These are phyloP conservation scores for Carduelis carduelis DNA, from an alignment of 2,797 vertebrate genomes.

Conservation along the genomic window DNA sequence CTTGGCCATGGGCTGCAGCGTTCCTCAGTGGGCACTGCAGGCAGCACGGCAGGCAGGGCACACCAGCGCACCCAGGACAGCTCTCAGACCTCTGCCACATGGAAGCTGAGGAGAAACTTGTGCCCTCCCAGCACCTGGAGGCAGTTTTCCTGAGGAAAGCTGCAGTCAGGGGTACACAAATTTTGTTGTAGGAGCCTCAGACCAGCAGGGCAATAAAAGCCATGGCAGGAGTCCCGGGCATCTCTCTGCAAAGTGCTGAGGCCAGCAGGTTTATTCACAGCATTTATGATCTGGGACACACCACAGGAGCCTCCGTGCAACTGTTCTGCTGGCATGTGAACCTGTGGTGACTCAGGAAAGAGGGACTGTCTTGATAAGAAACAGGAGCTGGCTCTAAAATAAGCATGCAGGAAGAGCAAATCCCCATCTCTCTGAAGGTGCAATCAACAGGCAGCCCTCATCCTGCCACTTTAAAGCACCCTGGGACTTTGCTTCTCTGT, in stretches of 20 bases:
- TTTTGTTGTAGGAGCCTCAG: neutral
- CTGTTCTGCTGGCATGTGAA: slow-evolving; percentile 45
- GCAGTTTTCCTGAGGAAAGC: neutral
- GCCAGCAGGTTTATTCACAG: neutral
- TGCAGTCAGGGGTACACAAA: accelerated
- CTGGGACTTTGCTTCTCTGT: neutral
- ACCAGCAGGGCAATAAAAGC: neutral
- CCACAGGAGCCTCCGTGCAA: slow-evolving; percentile 43
- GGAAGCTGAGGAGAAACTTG: neutral
- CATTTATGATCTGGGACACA: neutral
- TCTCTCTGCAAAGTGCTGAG: slow-evolving; percentile 30
- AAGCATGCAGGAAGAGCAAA: neutral
- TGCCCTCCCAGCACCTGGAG: neutral
- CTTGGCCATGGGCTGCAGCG: accelerated
- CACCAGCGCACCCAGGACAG: neutral
- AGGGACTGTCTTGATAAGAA: neutral
- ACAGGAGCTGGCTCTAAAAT: slow-evolving; percentile 1
- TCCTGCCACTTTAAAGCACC: neutral
- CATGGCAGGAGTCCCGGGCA: neutral
- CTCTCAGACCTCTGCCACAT: neutral
- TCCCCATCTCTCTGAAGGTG: neutral
- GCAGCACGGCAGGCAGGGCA: neutral
- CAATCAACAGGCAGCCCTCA: neutral
- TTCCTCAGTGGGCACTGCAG: neutral
- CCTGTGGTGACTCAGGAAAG: slow-evolving; percentile 24